phyloP scores from a whole-genome alignment of 2,113 vertebrate genomes.

The Prochilodus magdalenae region DNA sequence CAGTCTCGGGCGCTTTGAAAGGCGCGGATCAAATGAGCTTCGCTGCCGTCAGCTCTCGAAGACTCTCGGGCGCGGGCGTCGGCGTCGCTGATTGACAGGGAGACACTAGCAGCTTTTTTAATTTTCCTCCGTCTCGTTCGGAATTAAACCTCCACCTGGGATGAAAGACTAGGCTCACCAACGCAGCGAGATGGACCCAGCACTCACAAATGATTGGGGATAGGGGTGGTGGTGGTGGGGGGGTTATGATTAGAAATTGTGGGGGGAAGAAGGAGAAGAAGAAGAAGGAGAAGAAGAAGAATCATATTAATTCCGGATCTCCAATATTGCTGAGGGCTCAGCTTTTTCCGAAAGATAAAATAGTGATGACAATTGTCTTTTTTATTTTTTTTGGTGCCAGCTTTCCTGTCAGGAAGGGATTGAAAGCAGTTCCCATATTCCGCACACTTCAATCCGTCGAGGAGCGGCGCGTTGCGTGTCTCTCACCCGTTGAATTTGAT shows the following conservation, averaged over 20 bases:
- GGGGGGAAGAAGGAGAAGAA: constrained; percentile 40
- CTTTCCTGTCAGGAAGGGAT: constrained; percentile 57
- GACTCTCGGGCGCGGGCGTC: constrained; percentile 76
- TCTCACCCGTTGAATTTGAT: constrained; percentile 32
- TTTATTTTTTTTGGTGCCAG: constrained; percentile 65
- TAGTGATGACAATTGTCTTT: constrained; percentile 78
- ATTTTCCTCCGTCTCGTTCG: constrained; percentile 83
- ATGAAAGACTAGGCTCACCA: constrained; percentile 82
- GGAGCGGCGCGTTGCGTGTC: constrained; percentile 47
- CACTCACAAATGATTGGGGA: constrained; percentile 69
- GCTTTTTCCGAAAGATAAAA: constrained; percentile 77
- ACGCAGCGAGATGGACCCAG: constrained; percentile 52
- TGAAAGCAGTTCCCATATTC: constrained; percentile 44
- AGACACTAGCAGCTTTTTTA: constrained; percentile 72
- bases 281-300: constrained; percentile 34
- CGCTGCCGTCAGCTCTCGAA: constrained; percentile 82
- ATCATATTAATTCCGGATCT: constrained; percentile 72
- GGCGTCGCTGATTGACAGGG: constrained; percentile 85
- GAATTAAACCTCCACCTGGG: constrained; percentile 87
- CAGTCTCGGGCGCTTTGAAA: constrained; percentile 69
- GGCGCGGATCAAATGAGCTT: constrained; percentile 83
- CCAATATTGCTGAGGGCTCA: constrained; percentile 80
- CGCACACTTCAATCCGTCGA: constrained; percentile 57
- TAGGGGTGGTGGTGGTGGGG: constrained; percentile 27
- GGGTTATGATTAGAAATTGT: constrained; percentile 75